These are phyloP conservation scores for Ephestia elutella DNA, from an alignment of 1,140 invertebrate species.

Conservation along the genomic window DNA sequence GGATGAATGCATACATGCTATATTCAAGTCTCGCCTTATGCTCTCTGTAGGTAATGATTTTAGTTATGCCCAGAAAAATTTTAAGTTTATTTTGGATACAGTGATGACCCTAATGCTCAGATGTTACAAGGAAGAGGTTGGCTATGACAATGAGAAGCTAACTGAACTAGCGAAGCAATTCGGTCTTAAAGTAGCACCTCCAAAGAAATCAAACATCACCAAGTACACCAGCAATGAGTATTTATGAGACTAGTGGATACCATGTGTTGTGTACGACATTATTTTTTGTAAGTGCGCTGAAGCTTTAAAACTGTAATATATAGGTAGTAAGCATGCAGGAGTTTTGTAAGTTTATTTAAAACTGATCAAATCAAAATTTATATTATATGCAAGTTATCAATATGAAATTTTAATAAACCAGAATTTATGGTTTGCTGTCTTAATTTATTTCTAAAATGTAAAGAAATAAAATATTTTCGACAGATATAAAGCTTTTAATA, in stretches of 20 bases:
- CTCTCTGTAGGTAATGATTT: constrained; percentile 61
- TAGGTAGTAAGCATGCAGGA: constrained; percentile 66
- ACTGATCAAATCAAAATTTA: constrained; percentile 70
- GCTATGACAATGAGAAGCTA: constrained; percentile 71
- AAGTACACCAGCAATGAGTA: constrained; percentile 74
- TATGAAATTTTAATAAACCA: constrained; percentile 70
- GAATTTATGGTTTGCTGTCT: constrained; percentile 47
- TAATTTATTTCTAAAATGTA: constrained; percentile 24
- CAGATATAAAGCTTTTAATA: constrained; percentile 7
- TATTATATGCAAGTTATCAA: constrained; percentile 70
- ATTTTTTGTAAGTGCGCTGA: constrained; percentile 64
- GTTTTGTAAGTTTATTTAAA: constrained; percentile 71
- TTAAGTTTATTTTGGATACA: constrained; percentile 69
- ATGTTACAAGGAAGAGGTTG: constrained; percentile 66
- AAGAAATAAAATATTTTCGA: constrained; percentile 4
- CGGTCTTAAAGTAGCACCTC: constrained; percentile 57
- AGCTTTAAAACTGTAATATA: constrained; percentile 72
- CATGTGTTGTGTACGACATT: constrained; percentile 47
- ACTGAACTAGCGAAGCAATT: constrained; percentile 64
- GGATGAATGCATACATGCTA: constrained; percentile 66
- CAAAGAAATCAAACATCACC: constrained; percentile 70
- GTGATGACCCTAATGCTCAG: constrained; percentile 67
- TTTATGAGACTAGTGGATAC: constrained; percentile 63
- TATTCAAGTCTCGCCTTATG: constrained; percentile 66
- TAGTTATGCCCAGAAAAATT: constrained; percentile 69